A percentile compares a stretch with the other conserved stretches of the same genome.
These are phyloP conservation scores for Thalpophila matura DNA, from an alignment of 2,888 invertebrate genomes.

Conservation along the genomic window DNA sequence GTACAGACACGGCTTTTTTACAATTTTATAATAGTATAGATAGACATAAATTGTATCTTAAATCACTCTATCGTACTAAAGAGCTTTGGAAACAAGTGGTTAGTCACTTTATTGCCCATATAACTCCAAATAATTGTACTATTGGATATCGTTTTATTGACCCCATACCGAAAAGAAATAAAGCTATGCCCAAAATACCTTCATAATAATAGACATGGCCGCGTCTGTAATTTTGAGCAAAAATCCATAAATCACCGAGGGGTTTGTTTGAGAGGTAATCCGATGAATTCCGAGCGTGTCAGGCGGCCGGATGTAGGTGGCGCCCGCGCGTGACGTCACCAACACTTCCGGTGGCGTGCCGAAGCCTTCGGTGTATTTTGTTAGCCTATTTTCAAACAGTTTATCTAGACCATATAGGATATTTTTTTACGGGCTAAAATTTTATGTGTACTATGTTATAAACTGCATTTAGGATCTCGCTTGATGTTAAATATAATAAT, in stretches of 20 bases:
- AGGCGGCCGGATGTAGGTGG: slow-evolving; percentile 71
- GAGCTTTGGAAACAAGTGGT: too few relatives aligned
- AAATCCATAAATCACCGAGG: slow-evolving; percentile 60
- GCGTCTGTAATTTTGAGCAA: slow-evolving; percentile 46
- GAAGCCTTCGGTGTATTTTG: slow-evolving; percentile 63
- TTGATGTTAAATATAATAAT: too few relatives aligned
- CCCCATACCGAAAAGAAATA: neutral
- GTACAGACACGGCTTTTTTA: too few relatives aligned
- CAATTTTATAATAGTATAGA: too few relatives aligned
- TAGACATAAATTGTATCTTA: too few relatives aligned
- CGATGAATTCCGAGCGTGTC: slow-evolving; percentile 66
- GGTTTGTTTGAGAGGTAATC: slow-evolving; percentile 65
- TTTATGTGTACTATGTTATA: too few relatives aligned
- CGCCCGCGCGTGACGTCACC: slow-evolving; percentile 70
- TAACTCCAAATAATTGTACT: too few relatives aligned
- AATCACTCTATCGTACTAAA: too few relatives aligned
- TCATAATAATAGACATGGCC: slow-evolving; percentile 28
- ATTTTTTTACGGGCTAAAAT: slow-evolving; percentile 4
- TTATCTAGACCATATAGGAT: slow-evolving; percentile 21
- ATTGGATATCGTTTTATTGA: neutral
- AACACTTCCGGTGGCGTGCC: slow-evolving; percentile 71
- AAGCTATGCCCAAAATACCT: slow-evolving; percentile 1
- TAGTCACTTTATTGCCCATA: too few relatives aligned
- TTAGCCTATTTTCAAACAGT: slow-evolving; percentile 59
- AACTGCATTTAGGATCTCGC: too few relatives aligned